Conservation (phyloP, 1,140 invertebrate genomes). For the Hyles euphorbiae region DNA sequence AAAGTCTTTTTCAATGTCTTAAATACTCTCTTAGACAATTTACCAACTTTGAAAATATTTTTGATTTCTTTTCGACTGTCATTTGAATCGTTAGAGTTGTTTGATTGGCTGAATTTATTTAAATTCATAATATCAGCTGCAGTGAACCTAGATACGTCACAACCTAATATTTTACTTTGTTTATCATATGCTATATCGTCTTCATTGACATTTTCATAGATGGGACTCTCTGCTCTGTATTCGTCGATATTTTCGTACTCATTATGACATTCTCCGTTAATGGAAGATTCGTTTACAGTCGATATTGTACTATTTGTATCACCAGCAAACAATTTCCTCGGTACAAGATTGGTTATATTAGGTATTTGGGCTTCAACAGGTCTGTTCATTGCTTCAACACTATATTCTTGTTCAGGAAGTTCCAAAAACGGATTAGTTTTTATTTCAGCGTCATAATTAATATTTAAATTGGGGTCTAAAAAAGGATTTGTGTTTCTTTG, state of each 20-base stretch:
- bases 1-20: constrained; percentile 71
- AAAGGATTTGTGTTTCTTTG: constrained; percentile 29
- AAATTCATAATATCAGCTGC: constrained; percentile 67
- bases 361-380: constrained; percentile 17
- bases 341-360: constrained; percentile 36
- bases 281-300: constrained; percentile 55
- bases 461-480: constrained; percentile 18
- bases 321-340: constrained; percentile 57
- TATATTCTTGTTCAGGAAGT: constrained; percentile 46
- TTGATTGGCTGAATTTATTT: constrained; percentile 41
- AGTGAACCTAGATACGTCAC: constrained; percentile 65
- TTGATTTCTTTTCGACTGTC: constrained; percentile 56
- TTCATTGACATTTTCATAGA: constrained; percentile 61
- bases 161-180: constrained; percentile 70
- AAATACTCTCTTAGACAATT: constrained; percentile 67
- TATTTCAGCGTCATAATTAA: constrained; percentile 17
- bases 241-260: constrained; percentile 64
- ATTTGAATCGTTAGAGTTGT: constrained; percentile 48
- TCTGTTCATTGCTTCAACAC: constrained; percentile 34
- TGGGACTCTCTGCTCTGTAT: constrained; percentile 55
- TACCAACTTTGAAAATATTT: constrained; percentile 57
- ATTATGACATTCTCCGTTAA: constrained; percentile 28
- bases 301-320: constrained; percentile 67
- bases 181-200: constrained; percentile 50
- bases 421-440: constrained; percentile 52